phyloP scores from a whole-genome alignment of 2,888 invertebrate species.

The Cephalotes varians region DNA sequence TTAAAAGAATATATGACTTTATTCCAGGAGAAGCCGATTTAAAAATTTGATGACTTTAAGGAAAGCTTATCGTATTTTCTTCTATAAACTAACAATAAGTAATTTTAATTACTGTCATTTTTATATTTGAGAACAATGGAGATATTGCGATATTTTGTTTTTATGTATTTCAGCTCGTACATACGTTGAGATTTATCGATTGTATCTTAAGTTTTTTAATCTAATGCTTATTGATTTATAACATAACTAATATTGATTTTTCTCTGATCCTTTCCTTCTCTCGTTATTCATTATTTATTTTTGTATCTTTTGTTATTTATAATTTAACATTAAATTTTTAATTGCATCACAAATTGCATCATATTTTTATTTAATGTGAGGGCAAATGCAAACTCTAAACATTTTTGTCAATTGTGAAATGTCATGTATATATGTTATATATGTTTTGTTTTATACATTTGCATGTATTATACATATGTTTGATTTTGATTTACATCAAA shows the following conservation, averaged over 20 bases:
- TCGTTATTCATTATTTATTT: constrained; percentile 70
- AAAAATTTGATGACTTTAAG: neutral
- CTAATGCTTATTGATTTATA: constrained; percentile 71
- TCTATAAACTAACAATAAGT: neutral
- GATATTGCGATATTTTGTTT: neutral
- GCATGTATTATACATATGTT: constrained; percentile 7
- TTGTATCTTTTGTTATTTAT: constrained; percentile 54
- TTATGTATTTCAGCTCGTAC: neutral
- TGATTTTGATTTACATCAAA: constrained; percentile 9
- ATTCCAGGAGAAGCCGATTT: neutral
- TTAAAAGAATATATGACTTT: neutral
- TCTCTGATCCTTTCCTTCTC: constrained; percentile 70
- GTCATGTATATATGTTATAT: neutral
- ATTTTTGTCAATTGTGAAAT: constrained; percentile 29
- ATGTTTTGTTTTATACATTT: constrained; percentile 3
- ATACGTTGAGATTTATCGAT: constrained; percentile 39
- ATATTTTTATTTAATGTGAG: constrained; percentile 29
- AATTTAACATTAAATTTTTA: constrained; percentile 47
- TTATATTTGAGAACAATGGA: neutral
- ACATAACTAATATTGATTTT: constrained; percentile 73
- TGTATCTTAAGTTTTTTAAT: constrained; percentile 60
- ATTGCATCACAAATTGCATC: constrained; percentile 22
- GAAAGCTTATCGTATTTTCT: neutral
- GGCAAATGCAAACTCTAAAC: constrained; percentile 28
- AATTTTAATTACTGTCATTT: neutral